Conservation (phyloP, 2,113 vertebrate genomes). For the Melanotaenia duboulayi region DNA sequence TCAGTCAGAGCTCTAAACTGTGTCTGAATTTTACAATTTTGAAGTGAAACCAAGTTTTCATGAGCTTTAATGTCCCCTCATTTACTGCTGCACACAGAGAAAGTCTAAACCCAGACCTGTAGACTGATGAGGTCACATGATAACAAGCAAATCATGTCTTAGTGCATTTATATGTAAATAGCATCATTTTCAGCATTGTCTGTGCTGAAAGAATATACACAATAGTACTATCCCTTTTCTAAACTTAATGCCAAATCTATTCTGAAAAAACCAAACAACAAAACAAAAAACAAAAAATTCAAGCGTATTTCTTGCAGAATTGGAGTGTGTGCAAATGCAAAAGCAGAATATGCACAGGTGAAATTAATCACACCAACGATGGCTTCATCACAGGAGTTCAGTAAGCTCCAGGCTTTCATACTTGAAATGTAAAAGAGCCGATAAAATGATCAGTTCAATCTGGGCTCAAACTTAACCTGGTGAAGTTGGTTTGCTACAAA, state of each 20-base stretch:
- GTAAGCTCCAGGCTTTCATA: background rate
- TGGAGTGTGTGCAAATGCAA: constrained; percentile 46
- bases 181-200: constrained; percentile 11
- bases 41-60: background rate
- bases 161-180: constrained; percentile 71
- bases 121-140: constrained; percentile 38
- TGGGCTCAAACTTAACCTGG: background rate
- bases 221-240: constrained; percentile 72
- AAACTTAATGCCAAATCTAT: constrained; percentile 64
- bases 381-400: background rate
- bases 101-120: constrained; percentile 1
- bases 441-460: background rate
- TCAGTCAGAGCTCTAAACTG: background rate
- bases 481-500: constrained; percentile 1
- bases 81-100: constrained; percentile 1
- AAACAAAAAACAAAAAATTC: background rate
- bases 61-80: constrained; percentile 18
- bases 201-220: constrained; percentile 44
- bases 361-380: background rate
- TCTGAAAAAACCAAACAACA: too few species aligned
- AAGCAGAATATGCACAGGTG: background rate
- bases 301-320: background rate
- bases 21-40: background rate
- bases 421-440: background rate
- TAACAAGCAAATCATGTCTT: constrained; percentile 36